phyloP scores from a whole-genome alignment of 2,888 invertebrate species.

The Tineola bisselliella region DNA sequence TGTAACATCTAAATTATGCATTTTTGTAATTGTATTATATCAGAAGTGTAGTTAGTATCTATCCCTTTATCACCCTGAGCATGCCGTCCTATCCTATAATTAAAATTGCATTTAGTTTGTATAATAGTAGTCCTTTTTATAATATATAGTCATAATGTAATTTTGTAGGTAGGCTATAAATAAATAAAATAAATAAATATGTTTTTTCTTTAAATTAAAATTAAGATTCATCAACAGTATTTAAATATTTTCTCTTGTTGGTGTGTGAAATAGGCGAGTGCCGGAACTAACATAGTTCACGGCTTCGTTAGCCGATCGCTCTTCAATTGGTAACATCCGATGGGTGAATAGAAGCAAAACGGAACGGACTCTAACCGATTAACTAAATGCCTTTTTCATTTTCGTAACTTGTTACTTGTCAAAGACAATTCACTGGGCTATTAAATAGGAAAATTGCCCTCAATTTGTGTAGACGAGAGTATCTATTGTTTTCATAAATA shows the following conservation, averaged over 20 bases:
- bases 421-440: conserved; percentile 7
- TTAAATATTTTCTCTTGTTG: neutral
- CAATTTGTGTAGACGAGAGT: conserved; percentile 1
- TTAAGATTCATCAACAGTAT: neutral
- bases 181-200: no score
- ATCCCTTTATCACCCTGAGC: no score
- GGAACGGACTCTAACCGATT: conserved; percentile 4
- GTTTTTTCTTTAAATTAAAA: no score
- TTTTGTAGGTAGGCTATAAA: no score
- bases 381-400: conserved; percentile 1
- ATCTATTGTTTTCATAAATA: neutral
- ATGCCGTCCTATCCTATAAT: no score
- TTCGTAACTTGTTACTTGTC: conserved; percentile 6
- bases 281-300: neutral
- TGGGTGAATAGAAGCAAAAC: neutral
- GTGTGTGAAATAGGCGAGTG: neutral
- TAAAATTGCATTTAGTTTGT: no score
- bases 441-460: conserved; percentile 9
- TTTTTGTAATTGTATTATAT: no score
- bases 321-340: conserved; percentile 1
- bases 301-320: neutral
- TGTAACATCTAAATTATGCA: no score
- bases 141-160: no score
- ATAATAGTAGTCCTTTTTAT: no score
- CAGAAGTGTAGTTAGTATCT: no score